Base-by-base conservation (phyloP, 2,888 invertebrate species). In the Lycocerus yunnanus region DNA sequence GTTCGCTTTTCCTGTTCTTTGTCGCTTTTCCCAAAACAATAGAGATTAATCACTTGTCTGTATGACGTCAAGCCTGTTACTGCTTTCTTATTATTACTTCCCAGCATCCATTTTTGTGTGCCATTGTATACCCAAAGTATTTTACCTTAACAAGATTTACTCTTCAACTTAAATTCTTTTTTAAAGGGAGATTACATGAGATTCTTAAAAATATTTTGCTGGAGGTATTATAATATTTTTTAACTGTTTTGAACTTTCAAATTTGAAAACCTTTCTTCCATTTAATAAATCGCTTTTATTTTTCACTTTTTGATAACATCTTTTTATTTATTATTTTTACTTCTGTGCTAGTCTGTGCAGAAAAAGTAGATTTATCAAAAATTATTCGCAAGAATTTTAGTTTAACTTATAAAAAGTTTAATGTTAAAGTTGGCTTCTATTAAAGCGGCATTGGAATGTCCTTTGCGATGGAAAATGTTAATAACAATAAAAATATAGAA, bases 41-140 rank as follows among this genome's bases (percentile, higher is more conserved):
- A 70, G 77, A 75, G 75, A 78, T 78, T 78, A 78, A 78, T 78
- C 78, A 74, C 72, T 72, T 72, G 72, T 74, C 75, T 76, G 78
- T 77, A 72, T 75, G 72, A 72, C 72, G 75, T 71, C 75, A 68
- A 61, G 16, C 68, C 72, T 61, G 72, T 73, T 73, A 68, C 69
- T 73, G 68, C 69, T 73, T 68, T 65, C 63, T 69, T 66, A 63
- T 72, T 68, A 68, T 72, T 72, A 72, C 72, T 68, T 65, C 15
- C 68, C 21, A 58, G 68, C 68, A 63, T 63, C 58, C 72, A 72
- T 72, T 72, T 72, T 65, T 68, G 58, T 68, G 63, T 68, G 68
- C 63, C 20, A 68, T 72, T 72, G 68, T 72, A 59, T 72, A 65
- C 72, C 68, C 15, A 66, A 67, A 67, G 71, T 71, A 66, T 71